Evolutionary conservation across 2,797 vertebrate species (phyloP), one percentile per base, ranked within the genome.

Genomic region (Crax fasciolata): DNA sequence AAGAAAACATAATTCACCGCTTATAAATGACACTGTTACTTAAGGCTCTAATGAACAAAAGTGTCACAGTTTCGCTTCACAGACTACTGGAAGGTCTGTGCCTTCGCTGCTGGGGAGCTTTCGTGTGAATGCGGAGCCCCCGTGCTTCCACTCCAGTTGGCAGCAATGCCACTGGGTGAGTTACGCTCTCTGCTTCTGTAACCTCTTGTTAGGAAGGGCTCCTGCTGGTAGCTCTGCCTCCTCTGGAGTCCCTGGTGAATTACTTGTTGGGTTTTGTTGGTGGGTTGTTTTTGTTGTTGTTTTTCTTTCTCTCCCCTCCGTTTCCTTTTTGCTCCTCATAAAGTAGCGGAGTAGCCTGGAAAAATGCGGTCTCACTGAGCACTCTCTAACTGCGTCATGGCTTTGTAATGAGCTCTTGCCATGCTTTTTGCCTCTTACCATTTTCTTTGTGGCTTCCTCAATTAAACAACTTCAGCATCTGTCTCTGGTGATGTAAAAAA

Each of bases 371-470:
- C 51, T 68, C 46, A 38, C 39, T 44, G 70, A 84, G 77, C 84
- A 54, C 1, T 3, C n/a, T 80, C 0, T 61, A 48, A 81, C 35
- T 41, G 30, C 10, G 5, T 86, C 76, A 55, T 38, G 83, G 91
- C 51, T 93, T 86, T 93, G 39, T 66, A 88, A 84, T 52, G 51
- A 62, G 30, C 44, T 86, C 71, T 75, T 62, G 32, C 82, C 28
- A 8, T 75, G 87, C 58, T 81, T 84, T 95, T 74, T 89, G 49
- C 61, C n/a, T 91, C 78, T 90, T 70, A 54, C 35, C 23, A 32
- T 76, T 80, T 41, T 58, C 72, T 68, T 91, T 87, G 88, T 82
- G 88, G 93, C 90, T 95, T 92, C 62, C 61, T 83, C n/a, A 8
- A 65, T 81, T 35, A 2, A 83, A 90, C 87, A 89, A 58, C 13